Percentiles rank a stretch among this genome's conserved stretches.
Conservation (phyloP, 2,888 invertebrate species). For the Diadegma fenestrale region DNA sequence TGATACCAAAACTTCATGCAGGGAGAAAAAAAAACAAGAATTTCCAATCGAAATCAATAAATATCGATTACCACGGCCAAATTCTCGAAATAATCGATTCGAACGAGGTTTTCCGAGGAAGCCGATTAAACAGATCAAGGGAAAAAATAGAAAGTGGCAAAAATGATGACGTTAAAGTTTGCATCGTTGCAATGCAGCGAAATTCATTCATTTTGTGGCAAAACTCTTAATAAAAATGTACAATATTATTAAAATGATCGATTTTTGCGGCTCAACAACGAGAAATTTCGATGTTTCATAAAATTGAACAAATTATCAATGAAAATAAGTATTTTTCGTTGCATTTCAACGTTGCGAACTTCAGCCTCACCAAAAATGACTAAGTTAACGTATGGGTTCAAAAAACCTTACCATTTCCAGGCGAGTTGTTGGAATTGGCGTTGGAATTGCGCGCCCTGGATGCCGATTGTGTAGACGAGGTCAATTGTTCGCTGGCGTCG, state of each 20-base stretch:
- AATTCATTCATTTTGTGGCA: too few relatives aligned
- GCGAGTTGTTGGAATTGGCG: constrained; percentile 82
- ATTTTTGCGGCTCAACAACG: too few relatives aligned
- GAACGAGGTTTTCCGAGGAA: neutral
- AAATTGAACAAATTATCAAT: too few relatives aligned
- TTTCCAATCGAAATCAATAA: neutral
- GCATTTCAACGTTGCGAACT: too few relatives aligned
- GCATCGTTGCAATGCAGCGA: too few relatives aligned
- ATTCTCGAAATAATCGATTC: neutral
- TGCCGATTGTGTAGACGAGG: constrained; percentile 77
- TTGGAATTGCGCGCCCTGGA: constrained; percentile 79
- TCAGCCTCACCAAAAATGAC: neutral
- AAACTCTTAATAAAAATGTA: too few relatives aligned
- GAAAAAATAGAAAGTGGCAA: neutral
- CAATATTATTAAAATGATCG: too few relatives aligned
- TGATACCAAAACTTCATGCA: neutral
- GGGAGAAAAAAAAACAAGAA: neutral
- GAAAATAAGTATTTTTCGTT: too few relatives aligned
- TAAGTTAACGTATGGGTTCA: neutral
- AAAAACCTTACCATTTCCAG: constrained; percentile 83
- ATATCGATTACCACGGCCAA: neutral
- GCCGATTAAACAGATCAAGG: neutral
- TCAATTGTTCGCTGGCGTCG: constrained; percentile 82
- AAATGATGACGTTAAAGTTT: too few relatives aligned
- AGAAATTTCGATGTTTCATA: too few relatives aligned